Percentiles rank a stretch among this genome's conserved stretches.
These are phyloP conservation scores for Pristionchus entomophagus DNA, from an alignment of 2,888 invertebrate species.

Conservation along the genomic window DNA sequence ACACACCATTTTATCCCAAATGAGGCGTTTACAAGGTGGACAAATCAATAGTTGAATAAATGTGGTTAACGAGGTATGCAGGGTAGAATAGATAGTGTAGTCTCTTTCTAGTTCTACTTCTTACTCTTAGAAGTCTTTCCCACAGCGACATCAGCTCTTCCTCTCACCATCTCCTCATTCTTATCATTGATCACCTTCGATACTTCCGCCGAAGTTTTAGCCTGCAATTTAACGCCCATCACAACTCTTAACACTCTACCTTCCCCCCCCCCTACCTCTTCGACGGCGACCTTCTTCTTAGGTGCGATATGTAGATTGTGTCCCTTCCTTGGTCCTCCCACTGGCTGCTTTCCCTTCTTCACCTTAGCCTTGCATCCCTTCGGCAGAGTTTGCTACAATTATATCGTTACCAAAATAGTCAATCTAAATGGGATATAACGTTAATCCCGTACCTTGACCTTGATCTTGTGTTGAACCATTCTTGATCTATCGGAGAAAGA, in stretches of 20 bases:
- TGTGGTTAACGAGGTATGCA: too few species aligned
- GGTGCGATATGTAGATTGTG: slow-evolving; percentile 65
- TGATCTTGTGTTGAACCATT: slow-evolving; percentile 67
- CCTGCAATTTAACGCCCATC: slow-evolving; percentile 52
- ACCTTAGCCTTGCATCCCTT: slow-evolving; percentile 67
- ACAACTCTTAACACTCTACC: neutral
- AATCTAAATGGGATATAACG: too few species aligned
- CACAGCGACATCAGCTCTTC: slow-evolving; percentile 65
- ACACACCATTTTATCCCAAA: too few species aligned
- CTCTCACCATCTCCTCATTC: slow-evolving; percentile 72
- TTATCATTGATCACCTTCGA: slow-evolving; percentile 72
- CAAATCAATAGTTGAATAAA: too few species aligned
- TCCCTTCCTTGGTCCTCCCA: slow-evolving; percentile 53
- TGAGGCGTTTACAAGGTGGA: too few species aligned
- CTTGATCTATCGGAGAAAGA: slow-evolving; percentile 74
- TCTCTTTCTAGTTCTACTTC: too few species aligned
- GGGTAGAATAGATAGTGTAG: too few species aligned
- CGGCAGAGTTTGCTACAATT: slow-evolving; percentile 59
- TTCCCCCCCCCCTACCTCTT: slow-evolving; percentile 52
- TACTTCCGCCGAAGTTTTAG: slow-evolving; percentile 65
- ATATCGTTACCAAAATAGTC: too few species aligned
- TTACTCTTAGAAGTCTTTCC: slow-evolving; percentile 57
- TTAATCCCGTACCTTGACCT: slow-evolving; percentile 52
- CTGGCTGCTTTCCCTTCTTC: slow-evolving; percentile 52
- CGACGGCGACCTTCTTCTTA: slow-evolving; percentile 64